A percentile compares a stretch with the other conserved stretches of the same genome.
phyloP scores from a whole-genome alignment of 2,113 vertebrate genomes.

The Panurus biarmicus region DNA sequence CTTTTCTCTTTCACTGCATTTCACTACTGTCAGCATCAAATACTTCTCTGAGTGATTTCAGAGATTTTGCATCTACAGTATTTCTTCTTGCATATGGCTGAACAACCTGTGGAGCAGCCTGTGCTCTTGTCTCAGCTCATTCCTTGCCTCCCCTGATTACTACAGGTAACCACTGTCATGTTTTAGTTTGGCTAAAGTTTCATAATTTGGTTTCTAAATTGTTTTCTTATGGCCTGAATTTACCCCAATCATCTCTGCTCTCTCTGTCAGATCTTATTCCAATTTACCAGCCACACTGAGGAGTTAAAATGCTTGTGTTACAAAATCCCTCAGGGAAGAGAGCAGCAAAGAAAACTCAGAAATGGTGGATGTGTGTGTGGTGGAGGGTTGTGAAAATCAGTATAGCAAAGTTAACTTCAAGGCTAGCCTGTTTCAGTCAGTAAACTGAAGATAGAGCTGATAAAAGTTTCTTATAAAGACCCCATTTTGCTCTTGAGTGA shows the following conservation, averaged over 20 bases:
- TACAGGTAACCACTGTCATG: neutral
- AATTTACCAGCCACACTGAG: neutral
- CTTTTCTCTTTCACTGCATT: neutral
- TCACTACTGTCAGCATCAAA: neutral
- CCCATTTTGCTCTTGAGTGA: neutral
- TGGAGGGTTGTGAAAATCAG: neutral
- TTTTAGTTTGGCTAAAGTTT: neutral
- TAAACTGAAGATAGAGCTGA: neutral
- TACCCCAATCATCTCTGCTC: neutral
- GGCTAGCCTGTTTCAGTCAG: neutral
- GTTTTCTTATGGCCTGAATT: neutral
- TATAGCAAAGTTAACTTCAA: neutral
- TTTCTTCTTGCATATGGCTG: neutral
- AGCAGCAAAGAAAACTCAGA: neutral
- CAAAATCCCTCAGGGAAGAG: neutral
- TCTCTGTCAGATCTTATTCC: neutral
- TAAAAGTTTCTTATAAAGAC: neutral
- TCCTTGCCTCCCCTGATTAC: neutral
- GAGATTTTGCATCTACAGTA: neutral
- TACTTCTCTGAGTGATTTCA: neutral
- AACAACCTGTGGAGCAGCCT: neutral
- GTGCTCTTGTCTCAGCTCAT: neutral
- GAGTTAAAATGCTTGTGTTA: neutral
- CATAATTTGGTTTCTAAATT: neutral
- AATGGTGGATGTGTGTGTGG: neutral